A percentile compares a stretch with the other conserved stretches of the same genome.
Evolutionary conservation across 2,888 invertebrate species (phyloP).

Genomic region (Tyria jacobaeae): DNA sequence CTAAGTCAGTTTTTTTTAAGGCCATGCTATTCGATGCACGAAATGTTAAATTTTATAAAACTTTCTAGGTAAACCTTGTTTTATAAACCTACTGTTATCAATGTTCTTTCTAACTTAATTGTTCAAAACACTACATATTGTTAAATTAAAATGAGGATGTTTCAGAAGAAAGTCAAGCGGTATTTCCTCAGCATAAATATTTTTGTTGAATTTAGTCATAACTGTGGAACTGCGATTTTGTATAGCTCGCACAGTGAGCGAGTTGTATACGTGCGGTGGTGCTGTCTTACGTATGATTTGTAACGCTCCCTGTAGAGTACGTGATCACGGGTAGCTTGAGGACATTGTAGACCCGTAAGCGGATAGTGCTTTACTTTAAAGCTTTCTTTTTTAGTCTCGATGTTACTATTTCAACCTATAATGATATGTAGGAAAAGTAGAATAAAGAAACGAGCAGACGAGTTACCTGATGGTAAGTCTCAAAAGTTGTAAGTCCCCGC

Average conservation of each 20-base stretch:
- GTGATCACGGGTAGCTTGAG: constrained; percentile 61
- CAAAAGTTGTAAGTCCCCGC: no score
- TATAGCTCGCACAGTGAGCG: constrained; percentile 43
- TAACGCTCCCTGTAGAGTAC: constrained; percentile 76
- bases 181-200: constrained; percentile 1
- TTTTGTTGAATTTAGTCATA: constrained; percentile 15
- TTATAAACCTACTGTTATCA: no score
- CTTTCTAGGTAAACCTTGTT: no score
- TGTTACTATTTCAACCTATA: no score
- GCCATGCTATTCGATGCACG: no score
- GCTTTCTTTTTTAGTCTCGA: not conserved
- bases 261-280: constrained; percentile 46
- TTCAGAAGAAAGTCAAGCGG: constrained; percentile 1
- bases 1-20: no score
- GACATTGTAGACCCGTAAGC: constrained; percentile 27
- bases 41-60: no score
- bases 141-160: not conserved
- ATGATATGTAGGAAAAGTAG: no score
- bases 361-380: constrained; percentile 13
- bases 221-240: constrained; percentile 20
- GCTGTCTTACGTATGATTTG: constrained; percentile 80
- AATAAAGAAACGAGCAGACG: no score
- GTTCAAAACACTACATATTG: no score
- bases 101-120: no score
- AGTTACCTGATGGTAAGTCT: no score